A percentile compares a stretch with the other conserved stretches of the same genome.
Evolutionary conservation across 2,797 vertebrate genomes (phyloP).

Genomic region (Lagocephalus sceleratus): DNA sequence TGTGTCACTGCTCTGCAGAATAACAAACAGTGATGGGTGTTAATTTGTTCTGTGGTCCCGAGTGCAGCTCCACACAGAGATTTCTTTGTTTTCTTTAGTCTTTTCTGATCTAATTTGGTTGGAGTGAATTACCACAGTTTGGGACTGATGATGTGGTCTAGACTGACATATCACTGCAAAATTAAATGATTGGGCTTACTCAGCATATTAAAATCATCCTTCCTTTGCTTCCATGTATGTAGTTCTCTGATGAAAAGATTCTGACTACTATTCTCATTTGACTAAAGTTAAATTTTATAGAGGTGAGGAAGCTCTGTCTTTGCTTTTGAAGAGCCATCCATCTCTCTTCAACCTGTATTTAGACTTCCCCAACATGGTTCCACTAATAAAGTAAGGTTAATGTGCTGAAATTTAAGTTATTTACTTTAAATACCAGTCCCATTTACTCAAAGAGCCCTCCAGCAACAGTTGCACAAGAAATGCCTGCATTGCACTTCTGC

Average conservation of each 20-base stretch:
- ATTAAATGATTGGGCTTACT: background rate
- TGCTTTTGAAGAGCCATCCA: no score
- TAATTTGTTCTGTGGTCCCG: background rate
- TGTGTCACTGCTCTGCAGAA: background rate
- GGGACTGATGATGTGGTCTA: background rate
- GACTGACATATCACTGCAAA: background rate
- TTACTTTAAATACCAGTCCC: no score
- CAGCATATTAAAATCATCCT: background rate
- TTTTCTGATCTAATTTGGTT: background rate
- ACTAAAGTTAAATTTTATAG: no score
- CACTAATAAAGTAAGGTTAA: no score
- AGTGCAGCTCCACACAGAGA: background rate
- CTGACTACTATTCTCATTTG: no score
- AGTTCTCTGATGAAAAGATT: no score
- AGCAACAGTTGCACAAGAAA: background rate
- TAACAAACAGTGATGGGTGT: background rate
- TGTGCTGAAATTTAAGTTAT: no score
- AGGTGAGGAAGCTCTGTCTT: no score
- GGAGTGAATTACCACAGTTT: background rate
- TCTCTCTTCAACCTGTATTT: no score
- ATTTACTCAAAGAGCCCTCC: no score
- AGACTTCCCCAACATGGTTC: no score
- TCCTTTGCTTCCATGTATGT: background rate
- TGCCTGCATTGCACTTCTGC: conserved; percentile 4
- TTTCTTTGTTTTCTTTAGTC: background rate